Evolutionary conservation across 2,888 invertebrate species (phyloP).

Genomic region (Scrobipalpa costella): DNA sequence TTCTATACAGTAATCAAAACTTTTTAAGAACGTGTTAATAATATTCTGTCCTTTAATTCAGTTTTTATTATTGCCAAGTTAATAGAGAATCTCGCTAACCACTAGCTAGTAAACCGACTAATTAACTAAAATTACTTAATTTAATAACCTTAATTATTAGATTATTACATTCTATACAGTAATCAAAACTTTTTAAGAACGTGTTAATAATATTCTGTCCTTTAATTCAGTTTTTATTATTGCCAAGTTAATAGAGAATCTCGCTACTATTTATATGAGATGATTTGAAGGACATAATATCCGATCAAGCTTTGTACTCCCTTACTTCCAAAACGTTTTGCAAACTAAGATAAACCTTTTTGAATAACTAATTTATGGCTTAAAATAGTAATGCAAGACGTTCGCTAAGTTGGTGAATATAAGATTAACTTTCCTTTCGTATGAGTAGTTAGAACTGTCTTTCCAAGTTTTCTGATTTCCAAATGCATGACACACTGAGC

Average conservation of each 20-base stretch:
- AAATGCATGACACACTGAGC: constrained; percentile 60
- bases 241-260: background rate
- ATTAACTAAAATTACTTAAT: constrained; percentile 18
- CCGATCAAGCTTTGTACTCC: background rate
- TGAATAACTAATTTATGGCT: too few species aligned
- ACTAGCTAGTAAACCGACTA: constrained; percentile 18
- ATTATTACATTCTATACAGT: constrained; percentile 11
- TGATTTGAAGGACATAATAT: background rate
- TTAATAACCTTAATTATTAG: background rate
- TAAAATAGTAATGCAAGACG: background rate
- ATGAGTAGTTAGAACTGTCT: constrained; percentile 43
- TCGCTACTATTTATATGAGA: background rate
- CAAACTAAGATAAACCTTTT: background rate
- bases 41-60: constrained; percentile 1
- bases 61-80: background rate
- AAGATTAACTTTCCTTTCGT: constrained; percentile 36
- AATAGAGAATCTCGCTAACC: background rate
- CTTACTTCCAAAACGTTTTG: background rate
- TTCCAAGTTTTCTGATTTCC: constrained; percentile 44
- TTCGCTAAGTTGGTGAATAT: background rate
- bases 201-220: background rate
- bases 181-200: constrained; percentile 4
- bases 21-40: background rate
- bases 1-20: constrained; percentile 17
- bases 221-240: background rate